Percentiles rank a stretch among this genome's conserved stretches.
Conservation (phyloP, 2,797 vertebrate species). For the Poliocrania exsul region DNA sequence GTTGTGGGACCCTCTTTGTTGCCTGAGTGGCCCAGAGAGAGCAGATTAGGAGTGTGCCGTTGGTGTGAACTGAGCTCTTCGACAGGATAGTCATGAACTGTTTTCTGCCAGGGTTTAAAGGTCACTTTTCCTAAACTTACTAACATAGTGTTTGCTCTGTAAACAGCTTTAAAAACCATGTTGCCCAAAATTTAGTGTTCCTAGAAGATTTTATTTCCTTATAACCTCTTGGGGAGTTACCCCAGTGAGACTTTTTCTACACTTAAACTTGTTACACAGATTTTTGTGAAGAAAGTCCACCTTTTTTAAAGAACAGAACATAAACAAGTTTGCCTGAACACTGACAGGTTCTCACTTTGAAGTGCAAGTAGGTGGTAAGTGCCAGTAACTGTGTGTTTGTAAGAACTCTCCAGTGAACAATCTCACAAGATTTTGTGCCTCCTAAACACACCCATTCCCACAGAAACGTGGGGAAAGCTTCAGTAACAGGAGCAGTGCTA, state of each 20-base stretch:
- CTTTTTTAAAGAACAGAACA: neutral
- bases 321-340: neutral
- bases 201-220: neutral
- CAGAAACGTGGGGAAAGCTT: neutral
- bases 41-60: neutral
- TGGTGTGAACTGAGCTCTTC: neutral
- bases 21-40: neutral
- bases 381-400: neutral
- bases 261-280: neutral
- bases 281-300: neutral
- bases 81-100: neutral
- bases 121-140: neutral
- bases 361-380: neutral
- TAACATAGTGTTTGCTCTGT: neutral
- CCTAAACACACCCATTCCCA: neutral
- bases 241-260: neutral
- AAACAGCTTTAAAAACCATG: neutral
- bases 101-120: neutral
- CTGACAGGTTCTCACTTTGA: neutral
- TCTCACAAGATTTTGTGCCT: neutral
- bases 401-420: neutral
- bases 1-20: rapidly evolving
- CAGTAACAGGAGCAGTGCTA: neutral
- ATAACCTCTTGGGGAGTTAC: neutral
- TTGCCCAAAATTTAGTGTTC: neutral